Base-by-base conservation (phyloP, 2,113 vertebrate species). In the Daboia siamensis region DNA sequence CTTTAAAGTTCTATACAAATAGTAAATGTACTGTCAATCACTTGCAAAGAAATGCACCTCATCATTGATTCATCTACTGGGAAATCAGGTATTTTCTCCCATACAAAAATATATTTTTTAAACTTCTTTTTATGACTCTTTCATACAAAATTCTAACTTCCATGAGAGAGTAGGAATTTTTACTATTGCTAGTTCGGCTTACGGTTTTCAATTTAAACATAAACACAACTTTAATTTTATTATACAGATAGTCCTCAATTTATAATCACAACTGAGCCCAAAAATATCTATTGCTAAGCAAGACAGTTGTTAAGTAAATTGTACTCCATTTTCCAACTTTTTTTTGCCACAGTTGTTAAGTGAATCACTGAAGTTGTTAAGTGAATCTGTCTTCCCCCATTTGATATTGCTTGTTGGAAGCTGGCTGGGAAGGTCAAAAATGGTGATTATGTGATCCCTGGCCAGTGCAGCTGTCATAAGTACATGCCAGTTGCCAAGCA, bases 181-280 rank as follows among this genome's bases (percentile, higher is more conserved):
- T 33, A 89, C n/a, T 84, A 11, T 85, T 59, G 12, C 24, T 2
- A 39, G 1, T 80, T 29, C 93, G 93, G 84, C 80, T 87, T 80
- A 93, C 64, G n/a, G 33, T 26, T 29, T 95, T 90, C 74, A 39
- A 1, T 52, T 48, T 54, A 95, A 95, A 95, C n/a, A 46, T 92
- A 54, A 90, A 61, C 80, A 55, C 48, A 85, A 26, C 4, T 5
- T 64, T 93, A 89, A 56, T 92, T 61, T 15, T 90, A 29, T 74
- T 87, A 51, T 69, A 33, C 13, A 69, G 29, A 15, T 33, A 69
- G 64, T 69, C 13, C 64, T 69, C 64, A 69, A 33, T 69, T 69
- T 69, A 69, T 29, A 69, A 69, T 33, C 29, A 69, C 12, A 69
- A 69, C 6, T 69, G 29, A 33, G 29, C 29, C 64, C 12, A 33